Base-by-base conservation (phyloP, 2,113 vertebrate genomes). In the Verasper variegatus region DNA sequence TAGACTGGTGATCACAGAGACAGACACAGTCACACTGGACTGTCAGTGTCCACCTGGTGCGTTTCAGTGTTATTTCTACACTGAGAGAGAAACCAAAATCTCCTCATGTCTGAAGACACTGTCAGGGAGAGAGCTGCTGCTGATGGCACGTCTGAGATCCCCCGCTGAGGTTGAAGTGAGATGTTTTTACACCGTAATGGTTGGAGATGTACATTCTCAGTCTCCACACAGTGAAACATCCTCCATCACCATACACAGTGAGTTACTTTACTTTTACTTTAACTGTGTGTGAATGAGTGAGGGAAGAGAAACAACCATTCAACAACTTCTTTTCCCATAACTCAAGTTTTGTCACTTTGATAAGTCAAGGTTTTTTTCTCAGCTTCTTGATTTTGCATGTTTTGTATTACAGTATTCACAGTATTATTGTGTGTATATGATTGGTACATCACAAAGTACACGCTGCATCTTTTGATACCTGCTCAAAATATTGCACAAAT, bases 121-220 rank as follows among this genome's bases (percentile, higher is more conserved):
- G 60, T 81, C 71, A 62, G 78, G 69, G 51, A 45, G 14, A 37
- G 64, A 82, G 15, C 57, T 90, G 72, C 52, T 90, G 57, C 15
- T 0, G 47, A 49, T 49, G 27, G 0, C 42, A 15, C 0, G 26
- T 1, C 51, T 26, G 5, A 45, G 0, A 17, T 63, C 62, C 56
- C 71, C 83, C 37, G 71, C 71, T 68, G 23, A 20, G 1, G 40
- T 89, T 21, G 0, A 59, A 68, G 45, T 88, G 1, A 26, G 0
- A 2, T 89, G 80, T 85, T 69, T 3, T 27, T 88, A 88, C 62
- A 61, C 4, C 1, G 63, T 15, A 12, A 58, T 9, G 1, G 0
- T 0, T 8, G 52, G 23, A 55, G 3, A 1, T 6, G 0, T 10
- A 3, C 0, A 42, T 18, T 3, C 0, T 58, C 4, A 8, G 31